These are phyloP conservation scores for Maconellicoccus hirsutus DNA, from an alignment of 1,140 invertebrate species.

Conservation along the genomic window DNA sequence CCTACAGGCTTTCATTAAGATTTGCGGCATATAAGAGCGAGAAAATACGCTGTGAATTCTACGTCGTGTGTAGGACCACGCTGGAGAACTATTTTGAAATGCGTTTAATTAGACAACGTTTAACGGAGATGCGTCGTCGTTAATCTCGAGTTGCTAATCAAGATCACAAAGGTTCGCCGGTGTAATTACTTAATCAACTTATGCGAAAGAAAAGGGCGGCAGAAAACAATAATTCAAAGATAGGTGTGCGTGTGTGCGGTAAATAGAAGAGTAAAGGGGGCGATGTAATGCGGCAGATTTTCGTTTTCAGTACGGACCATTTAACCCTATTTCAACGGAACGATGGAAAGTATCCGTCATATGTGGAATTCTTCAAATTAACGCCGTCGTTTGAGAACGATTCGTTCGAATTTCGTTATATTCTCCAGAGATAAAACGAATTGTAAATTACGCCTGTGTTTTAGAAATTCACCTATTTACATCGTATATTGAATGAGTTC, in stretches of 20 bases:
- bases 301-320: background rate
- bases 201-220: background rate
- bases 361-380: background rate
- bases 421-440: too few species aligned
- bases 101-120: background rate
- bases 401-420: constrained; percentile 1
- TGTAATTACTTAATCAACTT: background rate
- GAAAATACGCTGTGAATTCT: too few species aligned
- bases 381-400: background rate
- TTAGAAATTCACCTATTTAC: too few species aligned
- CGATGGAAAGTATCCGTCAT: constrained; percentile 4
- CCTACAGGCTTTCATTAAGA: background rate
- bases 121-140: background rate
- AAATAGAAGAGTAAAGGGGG: background rate
- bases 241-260: background rate
- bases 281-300: background rate
- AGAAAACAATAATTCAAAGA: constrained; percentile 1
- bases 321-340: constrained; percentile 8
- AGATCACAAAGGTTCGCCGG: constrained; percentile 1
- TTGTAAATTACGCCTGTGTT: too few species aligned
- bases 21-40: background rate
- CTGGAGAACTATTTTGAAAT: background rate
- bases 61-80: too few species aligned
- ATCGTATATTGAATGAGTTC: too few species aligned
- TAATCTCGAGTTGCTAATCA: background rate